Percentiles rank a stretch among this genome's conserved stretches.
These are phyloP conservation scores for Oxyura jamaicensis DNA, from an alignment of 2,113 vertebrate species.

Conservation along the genomic window DNA sequence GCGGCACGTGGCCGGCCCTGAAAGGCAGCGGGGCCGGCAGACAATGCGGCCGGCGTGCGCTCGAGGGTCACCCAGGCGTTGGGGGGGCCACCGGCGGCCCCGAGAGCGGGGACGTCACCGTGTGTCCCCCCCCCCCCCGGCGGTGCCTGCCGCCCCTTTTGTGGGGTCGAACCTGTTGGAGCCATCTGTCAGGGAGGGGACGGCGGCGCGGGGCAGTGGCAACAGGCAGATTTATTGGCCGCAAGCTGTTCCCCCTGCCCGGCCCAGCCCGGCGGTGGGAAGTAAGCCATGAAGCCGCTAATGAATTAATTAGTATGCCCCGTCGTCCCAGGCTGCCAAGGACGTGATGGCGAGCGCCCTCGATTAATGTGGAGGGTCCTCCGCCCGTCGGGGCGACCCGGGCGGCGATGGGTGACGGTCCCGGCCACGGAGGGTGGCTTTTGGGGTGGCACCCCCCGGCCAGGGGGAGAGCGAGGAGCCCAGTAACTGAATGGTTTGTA, in stretches of 20 bases:
- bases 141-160: not conserved
- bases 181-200: slow-evolving; percentile 54
- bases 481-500: not conserved
- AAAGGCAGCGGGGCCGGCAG: not conserved
- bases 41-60: not conserved
- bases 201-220: not conserved
- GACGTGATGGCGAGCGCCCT: not conserved
- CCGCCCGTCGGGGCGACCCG: not conserved
- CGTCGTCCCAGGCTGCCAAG: not conserved
- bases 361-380: not conserved
- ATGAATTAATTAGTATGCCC: slow-evolving; percentile 60
- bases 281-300: not conserved
- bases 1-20: not conserved
- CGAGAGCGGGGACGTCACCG: not conserved
- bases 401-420: not conserved
- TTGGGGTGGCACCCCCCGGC: not conserved
- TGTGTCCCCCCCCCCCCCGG: not conserved
- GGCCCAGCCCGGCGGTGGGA: not conserved
- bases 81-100: not conserved
- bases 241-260: slow-evolving; percentile 55
- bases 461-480: accelerated
- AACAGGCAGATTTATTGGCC: slow-evolving; percentile 64
- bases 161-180: slow-evolving; percentile 61
- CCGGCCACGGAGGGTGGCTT: not conserved
- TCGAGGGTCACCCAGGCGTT: not conserved